These are phyloP conservation scores for Crypturellus tataupa DNA, from an alignment of 2,797 vertebrate species.

Conservation along the genomic window DNA sequence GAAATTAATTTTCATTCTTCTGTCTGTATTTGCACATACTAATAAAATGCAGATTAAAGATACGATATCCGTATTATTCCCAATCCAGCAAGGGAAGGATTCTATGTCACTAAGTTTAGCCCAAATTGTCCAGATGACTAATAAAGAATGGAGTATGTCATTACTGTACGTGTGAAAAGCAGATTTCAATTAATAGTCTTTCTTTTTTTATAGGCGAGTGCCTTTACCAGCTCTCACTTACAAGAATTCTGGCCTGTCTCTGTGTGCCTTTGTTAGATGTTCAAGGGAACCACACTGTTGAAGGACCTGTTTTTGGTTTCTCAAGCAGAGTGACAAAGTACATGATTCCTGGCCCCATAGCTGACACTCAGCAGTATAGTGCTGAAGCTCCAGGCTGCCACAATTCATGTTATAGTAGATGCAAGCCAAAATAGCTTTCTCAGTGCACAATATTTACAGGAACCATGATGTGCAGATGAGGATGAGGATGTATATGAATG, in stretches of 20 bases:
- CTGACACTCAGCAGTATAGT: background rate
- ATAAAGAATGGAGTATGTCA: background rate
- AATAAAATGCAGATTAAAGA: background rate
- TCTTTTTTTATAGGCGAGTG: background rate
- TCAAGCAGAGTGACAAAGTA: background rate
- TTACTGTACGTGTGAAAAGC: background rate
- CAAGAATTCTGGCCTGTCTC: background rate
- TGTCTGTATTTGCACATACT: background rate
- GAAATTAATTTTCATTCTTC: background rate
- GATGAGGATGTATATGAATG: background rate
- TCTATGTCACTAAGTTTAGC: background rate
- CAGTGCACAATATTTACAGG: background rate
- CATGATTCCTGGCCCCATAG: rapidly evolving
- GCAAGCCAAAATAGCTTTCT: background rate
- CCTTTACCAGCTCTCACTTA: background rate
- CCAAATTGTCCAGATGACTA: background rate
- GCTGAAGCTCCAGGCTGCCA: background rate
- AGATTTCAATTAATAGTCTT: background rate
- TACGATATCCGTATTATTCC: background rate
- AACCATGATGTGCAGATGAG: background rate
- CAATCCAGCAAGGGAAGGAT: background rate
- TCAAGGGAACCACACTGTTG: background rate
- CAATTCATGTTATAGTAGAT: background rate
- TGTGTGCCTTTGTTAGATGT: background rate
- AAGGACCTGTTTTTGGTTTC: background rate